Evolutionary conservation across 2,113 vertebrate genomes (phyloP).

Genomic region (Poicephalus gulielmi): DNA sequence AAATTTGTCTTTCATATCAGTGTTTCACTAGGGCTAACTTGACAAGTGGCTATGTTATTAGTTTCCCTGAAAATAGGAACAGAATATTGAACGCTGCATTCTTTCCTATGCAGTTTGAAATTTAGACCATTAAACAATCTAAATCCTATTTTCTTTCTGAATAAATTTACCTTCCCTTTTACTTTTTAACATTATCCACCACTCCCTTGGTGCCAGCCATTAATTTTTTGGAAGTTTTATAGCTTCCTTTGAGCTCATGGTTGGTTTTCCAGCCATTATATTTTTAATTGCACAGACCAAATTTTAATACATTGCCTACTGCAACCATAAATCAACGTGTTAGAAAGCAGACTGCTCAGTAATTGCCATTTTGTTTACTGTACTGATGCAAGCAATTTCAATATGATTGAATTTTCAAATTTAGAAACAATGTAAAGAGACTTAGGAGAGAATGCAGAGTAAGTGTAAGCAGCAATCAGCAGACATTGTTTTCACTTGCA

Average conservation of each 20-base stretch:
- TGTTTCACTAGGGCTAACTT: not conserved
- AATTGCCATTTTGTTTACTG: conserved; percentile 54
- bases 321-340: not conserved
- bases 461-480: not conserved
- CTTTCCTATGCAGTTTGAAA: not conserved
- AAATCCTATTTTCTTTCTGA: not conserved
- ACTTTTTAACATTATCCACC: not conserved
- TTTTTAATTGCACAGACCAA: conserved; percentile 1
- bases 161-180: not conserved
- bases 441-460: not conserved
- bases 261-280: not conserved
- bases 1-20: not conserved
- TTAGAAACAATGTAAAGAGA: not conserved
- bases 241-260: not conserved
- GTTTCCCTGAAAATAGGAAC: not conserved
- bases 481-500: not conserved
- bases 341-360: not conserved
- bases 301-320: not conserved
- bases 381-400: not conserved
- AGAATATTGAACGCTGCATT: not conserved
- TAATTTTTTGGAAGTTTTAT: not conserved
- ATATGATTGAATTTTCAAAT: not conserved
- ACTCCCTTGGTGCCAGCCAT: not conserved
- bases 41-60: not conserved
- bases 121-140: not conserved